Percentiles rank a stretch among this genome's conserved stretches.
These are phyloP conservation scores for Caenorhabditis brenneri DNA, from an alignment of 1,140 invertebrate genomes.

Conservation along the genomic window DNA sequence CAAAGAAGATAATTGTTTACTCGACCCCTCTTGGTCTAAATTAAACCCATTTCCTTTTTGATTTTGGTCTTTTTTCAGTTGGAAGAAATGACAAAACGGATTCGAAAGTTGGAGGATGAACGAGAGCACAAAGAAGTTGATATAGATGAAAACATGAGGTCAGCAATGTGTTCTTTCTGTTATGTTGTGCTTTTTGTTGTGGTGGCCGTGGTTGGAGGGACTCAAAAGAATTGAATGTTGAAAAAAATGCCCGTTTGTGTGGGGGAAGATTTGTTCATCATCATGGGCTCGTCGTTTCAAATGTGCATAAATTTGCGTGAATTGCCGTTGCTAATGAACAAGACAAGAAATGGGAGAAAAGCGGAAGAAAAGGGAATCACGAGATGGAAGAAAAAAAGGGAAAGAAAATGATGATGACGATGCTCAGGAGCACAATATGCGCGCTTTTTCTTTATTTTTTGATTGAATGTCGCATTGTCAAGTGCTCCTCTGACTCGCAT, in stretches of 20 bases:
- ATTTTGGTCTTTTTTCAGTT: background rate
- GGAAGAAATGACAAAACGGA: conserved; percentile 8
- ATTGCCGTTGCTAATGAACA: conserved; percentile 33
- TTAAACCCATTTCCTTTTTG: background rate
- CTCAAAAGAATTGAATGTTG: background rate
- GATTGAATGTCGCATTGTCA: conserved; percentile 13
- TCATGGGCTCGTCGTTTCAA: background rate
- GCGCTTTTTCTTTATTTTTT: background rate
- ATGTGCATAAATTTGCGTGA: conserved; percentile 9
- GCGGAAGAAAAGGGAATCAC: conserved; percentile 4
- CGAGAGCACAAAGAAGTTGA: conserved; percentile 7
- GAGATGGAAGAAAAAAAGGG: background rate
- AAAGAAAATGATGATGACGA: conserved; percentile 16
- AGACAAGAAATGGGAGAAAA: background rate
- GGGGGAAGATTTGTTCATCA: background rate
- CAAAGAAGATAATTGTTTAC: conserved; percentile 1
- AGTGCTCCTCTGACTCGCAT: background rate
- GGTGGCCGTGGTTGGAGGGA: background rate
- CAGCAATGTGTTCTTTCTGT: background rate
- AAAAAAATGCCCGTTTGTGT: too few species aligned
- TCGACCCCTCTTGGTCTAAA: background rate
- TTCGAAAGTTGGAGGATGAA: conserved; percentile 9
- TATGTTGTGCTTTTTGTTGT: background rate
- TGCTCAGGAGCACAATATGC: conserved; percentile 8
- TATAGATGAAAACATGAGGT: conserved; percentile 33